Evolutionary conservation across 1,140 invertebrate genomes (phyloP), one percentile per base, ranked within the genome.

Genomic region (Drosophila pruinosa): DNA sequence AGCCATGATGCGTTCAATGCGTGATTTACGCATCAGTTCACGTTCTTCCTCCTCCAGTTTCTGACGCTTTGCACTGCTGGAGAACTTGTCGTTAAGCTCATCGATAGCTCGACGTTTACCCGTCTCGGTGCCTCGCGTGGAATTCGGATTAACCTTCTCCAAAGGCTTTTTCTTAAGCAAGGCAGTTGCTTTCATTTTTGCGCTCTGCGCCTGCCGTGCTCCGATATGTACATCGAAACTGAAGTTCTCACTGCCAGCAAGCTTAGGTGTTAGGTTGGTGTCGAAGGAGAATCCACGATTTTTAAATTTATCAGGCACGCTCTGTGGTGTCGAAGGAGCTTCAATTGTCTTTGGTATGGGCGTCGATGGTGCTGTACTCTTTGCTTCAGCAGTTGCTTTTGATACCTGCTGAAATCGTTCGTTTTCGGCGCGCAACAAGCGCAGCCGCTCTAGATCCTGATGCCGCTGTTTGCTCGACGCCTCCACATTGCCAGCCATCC

Each of bases 1-100:
- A 79, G 96, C 95, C 91, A 98, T 93, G 73, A 98, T 94, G 89
- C 95, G 94, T 78, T 95, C 94, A 69, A 97, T 96, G 71, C 95
- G 94, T 12, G 95, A 94, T 6, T 94, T 93, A 57, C 93, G 92
- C 53, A 93, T 82, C 10, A 83, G 71, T 76, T 92, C 91, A 82
- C 93, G 90, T 4, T 89, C 77, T 59, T 89, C 78, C 59, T 92
- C 73, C 63, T 92, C 75, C 24, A 92, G 70, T 72, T 93, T 93
- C 74, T 92, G 91, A 3, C 92, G 91, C 85, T 94, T 93, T 1
- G 90, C 72, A 34, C 91, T 91, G 62, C 92, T 93, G 7, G 61
- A 72, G 63, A 79, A 86, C 77, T 92, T 75, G 53, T 91, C 81
- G 73, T 92, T 92, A 75, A 92, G 82, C 83, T 93, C 92, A 61